Percentiles rank a stretch among this genome's conserved stretches.
Evolutionary conservation across 2,113 vertebrate species (phyloP).

Genomic region (Albula glossodonta): DNA sequence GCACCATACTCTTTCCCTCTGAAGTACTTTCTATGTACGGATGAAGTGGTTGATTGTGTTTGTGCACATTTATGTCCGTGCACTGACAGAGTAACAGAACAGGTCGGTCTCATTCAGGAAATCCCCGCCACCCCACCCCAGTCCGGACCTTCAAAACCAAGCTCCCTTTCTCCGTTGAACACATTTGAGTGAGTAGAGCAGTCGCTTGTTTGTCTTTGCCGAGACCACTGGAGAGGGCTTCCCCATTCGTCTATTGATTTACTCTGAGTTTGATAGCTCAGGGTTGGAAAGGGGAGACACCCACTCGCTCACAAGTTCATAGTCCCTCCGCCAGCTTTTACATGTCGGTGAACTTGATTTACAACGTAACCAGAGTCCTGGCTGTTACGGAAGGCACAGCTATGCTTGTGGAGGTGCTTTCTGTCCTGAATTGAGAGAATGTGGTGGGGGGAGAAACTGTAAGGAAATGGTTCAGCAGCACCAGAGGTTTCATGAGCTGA

Average conservation of each 20-base stretch:
- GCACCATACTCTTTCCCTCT: not conserved
- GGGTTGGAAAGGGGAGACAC: conserved; percentile 24
- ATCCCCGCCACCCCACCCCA: conserved; percentile 5
- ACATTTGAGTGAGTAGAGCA: conserved; percentile 17
- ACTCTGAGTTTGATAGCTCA: conserved; percentile 38
- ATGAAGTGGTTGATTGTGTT: not conserved
- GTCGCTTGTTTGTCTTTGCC: conserved; percentile 31
- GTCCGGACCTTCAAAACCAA: not conserved
- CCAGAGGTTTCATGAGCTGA: not conserved
- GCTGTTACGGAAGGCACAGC: not conserved
- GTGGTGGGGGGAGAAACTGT: not conserved
- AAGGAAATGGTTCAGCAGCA: not conserved
- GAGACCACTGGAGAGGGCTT: conserved; percentile 37
- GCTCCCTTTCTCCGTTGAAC: conserved; percentile 21
- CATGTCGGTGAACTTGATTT: conserved; percentile 25
- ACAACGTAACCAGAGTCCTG: conserved; percentile 15
- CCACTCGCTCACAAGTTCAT: conserved; percentile 26
- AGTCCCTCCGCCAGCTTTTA: conserved; percentile 11
- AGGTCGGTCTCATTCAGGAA: not conserved
- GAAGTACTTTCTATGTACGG: not conserved
- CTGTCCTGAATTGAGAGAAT: not conserved
- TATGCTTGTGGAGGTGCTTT: not conserved
- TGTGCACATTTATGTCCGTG: not conserved
- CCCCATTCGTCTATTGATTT: conserved; percentile 35
- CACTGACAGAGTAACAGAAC: not conserved